Conservation (phyloP, 2,113 vertebrate species). For the Genyomyrus donnyi region DNA sequence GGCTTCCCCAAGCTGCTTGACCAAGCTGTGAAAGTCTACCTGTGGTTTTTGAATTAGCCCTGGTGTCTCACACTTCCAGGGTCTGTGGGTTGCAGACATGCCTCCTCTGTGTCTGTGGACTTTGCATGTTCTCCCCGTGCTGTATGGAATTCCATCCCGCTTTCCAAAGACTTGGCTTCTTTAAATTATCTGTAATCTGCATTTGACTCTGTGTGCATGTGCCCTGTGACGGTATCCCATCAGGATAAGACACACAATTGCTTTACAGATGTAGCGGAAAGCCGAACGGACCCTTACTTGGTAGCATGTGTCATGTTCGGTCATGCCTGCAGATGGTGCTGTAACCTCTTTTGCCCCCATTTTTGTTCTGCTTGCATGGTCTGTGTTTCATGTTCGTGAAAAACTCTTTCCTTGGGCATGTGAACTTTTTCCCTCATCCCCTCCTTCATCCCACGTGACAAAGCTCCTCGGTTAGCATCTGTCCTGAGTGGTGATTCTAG, state of each 20-base stretch:
- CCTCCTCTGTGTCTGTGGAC: not conserved
- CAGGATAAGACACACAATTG: not conserved
- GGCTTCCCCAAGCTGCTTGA: constrained; percentile 12
- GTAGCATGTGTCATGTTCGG: constrained; percentile 53
- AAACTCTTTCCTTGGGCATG: not conserved
- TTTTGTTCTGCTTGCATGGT: not conserved
- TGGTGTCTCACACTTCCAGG: not conserved
- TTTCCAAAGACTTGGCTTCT: not conserved
- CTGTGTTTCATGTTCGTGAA: not conserved
- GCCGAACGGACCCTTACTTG: not conserved
- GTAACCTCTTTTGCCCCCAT: constrained; percentile 48
- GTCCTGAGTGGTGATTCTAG: not conserved
- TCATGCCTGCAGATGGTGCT: constrained; percentile 59
- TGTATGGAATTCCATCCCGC: not conserved
- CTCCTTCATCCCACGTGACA: not conserved
- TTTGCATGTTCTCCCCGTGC: not conserved
- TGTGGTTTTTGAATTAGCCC: not conserved
- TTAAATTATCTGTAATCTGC: not conserved
- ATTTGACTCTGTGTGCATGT: not conserved
- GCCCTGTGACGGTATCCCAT: not conserved
- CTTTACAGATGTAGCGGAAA: not conserved
- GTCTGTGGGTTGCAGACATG: not conserved
- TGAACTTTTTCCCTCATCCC: not conserved
- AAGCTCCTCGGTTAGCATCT: not conserved
- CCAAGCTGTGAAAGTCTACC: not conserved